Base-by-base conservation (phyloP, 2,888 invertebrate species). In the Penaeus monodon region DNA sequence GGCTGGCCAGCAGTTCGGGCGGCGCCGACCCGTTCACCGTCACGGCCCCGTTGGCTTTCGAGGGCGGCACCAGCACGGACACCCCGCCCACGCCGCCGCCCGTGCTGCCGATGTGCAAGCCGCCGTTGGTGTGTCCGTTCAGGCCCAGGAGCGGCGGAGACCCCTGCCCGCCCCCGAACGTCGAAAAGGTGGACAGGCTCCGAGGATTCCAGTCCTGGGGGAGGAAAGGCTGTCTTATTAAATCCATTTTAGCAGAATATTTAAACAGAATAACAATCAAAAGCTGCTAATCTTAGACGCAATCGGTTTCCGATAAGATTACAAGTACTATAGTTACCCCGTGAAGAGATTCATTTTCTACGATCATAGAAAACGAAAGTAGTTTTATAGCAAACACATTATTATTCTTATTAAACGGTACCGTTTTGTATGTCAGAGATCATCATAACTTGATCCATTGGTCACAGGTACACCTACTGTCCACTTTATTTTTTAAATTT, bases 141-240 rank as follows among this genome's bases (percentile, higher is more conserved):
- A 82, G 24, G 63, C 86, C 81, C 27, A 33, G 57, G 57, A 78
- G 86, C 29, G 86, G 86, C 14, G 82, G 82, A 24, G 86, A 86
- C 22, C 77, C 86, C 82, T 86, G 86, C 57, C 70, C 82, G 38
- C 82, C 86, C 27, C 86, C 82, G 33, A 82, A 86, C n/a, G 86
- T 86, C n/a, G 82, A 82, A 77, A 82, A 86, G 57, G 76, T 85
- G 44, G 89, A 89, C 12, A 89, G 85, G 70, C 85, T 88, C 22
- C 89, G 85, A 4, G 89, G 89, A 73, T 89, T 89, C 89, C 89
- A 89, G 81, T 88, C 87, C 85, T 85, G 85, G 38, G 38, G 38
- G 38, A 7, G 38, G 7, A 7, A 7, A 44, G 6, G 8, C 0
- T 2, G 7, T 6, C 6, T 44, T 44, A 44, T 44, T 44, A 44